Evolutionary conservation across 2,888 invertebrate species (phyloP).

Genomic region (Synanthedon formicaeformis): DNA sequence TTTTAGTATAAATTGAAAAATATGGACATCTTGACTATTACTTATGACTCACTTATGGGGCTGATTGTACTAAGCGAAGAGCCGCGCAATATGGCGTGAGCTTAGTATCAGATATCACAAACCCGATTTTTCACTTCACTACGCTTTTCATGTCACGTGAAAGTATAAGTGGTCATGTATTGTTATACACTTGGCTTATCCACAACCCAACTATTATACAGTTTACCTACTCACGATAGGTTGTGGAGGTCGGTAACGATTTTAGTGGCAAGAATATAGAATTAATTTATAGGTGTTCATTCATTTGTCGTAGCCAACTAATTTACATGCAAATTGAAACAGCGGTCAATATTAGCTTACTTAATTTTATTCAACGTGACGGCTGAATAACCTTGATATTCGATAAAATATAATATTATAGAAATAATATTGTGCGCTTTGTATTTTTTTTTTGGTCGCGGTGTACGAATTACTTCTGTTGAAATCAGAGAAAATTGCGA

Average conservation of each 20-base stretch:
- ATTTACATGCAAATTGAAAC: slow-evolving; percentile 40
- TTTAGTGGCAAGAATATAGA: not conserved
- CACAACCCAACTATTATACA: not conserved
- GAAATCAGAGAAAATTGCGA: not conserved
- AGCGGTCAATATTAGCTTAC: slow-evolving; percentile 30
- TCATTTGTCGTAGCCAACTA: slow-evolving; percentile 7
- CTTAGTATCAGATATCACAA: not conserved
- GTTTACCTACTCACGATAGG: not conserved
- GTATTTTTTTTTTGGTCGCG: not conserved
- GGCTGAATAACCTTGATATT: not conserved
- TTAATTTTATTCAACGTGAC: slow-evolving; percentile 18
- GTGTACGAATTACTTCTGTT: not conserved
- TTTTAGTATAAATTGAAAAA: too few species aligned
- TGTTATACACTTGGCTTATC: not conserved
- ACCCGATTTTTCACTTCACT: not conserved
- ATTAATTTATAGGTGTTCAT: not conserved
- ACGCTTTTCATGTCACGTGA: not conserved
- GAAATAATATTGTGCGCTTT: not conserved
- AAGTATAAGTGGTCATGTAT: not conserved
- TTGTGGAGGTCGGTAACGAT: not conserved
- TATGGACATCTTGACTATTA: too few species aligned
- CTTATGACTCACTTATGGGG: too few species aligned
- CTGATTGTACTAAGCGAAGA: not conserved
- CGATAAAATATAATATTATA: not conserved
- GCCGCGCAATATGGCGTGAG: not conserved